Evolutionary conservation across 2,797 vertebrate species (phyloP).

Genomic region (Cyclura pinguis): DNA sequence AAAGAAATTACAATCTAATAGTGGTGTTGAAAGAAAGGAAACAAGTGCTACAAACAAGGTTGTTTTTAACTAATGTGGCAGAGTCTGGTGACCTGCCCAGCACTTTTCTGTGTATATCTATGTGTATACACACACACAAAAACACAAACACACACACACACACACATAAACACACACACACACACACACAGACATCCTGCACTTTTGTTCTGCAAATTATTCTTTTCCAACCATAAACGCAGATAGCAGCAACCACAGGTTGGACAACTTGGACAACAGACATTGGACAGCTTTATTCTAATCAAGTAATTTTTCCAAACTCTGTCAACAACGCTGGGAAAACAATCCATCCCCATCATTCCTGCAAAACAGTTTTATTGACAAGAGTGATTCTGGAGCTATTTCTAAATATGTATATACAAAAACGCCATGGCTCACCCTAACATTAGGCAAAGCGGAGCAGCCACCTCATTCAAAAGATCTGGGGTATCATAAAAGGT

Average conservation of each 20-base stretch:
- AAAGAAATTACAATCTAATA: slow-evolving; percentile 71
- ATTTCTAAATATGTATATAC: background rate
- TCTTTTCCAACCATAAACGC: slow-evolving; percentile 27
- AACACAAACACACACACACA: too few species aligned
- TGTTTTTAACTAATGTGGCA: slow-evolving; percentile 68
- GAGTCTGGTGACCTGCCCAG: slow-evolving; percentile 48
- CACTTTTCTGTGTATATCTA: background rate
- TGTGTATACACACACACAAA: too few species aligned
- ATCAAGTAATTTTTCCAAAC: too few species aligned
- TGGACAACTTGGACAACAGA: too few species aligned
- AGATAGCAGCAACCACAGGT: slow-evolving; percentile 35
- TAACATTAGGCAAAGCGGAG: background rate
- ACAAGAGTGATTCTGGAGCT: background rate
- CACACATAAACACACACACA: too few species aligned
- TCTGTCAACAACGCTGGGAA: background rate
- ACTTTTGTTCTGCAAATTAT: slow-evolving; percentile 19
- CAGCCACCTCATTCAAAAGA: background rate
- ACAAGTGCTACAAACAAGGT: slow-evolving; percentile 68
- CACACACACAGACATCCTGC: too few species aligned
- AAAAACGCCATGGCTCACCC: background rate
- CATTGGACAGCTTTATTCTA: too few species aligned
- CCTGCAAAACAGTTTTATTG: background rate
- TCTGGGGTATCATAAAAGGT: background rate
- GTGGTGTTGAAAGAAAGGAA: slow-evolving; percentile 73
- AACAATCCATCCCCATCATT: slow-evolving; percentile 35